These are phyloP conservation scores for Albula glossodonta DNA, from an alignment of 2,113 vertebrate genomes.

Conservation along the genomic window DNA sequence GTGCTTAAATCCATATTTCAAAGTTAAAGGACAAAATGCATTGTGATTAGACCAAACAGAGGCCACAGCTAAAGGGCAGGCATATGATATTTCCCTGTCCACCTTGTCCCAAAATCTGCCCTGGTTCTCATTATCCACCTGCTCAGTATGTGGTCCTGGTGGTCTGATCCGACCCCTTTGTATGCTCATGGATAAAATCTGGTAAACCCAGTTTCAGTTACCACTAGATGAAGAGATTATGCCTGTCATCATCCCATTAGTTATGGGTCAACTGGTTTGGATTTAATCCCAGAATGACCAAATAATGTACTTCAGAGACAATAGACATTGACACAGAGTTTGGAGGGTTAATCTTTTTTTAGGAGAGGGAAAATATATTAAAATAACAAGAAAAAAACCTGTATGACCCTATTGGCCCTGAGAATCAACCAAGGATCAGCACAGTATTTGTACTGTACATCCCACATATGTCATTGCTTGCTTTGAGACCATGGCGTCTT, in stretches of 20 bases:
- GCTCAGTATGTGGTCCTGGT: neutral
- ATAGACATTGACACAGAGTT: neutral
- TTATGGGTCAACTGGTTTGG: slow-evolving; percentile 59
- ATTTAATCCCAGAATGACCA: slow-evolving; percentile 41
- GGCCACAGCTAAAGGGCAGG: neutral
- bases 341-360: slow-evolving; percentile 9
- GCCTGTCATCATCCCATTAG: slow-evolving; percentile 58
- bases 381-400: slow-evolving; percentile 2
- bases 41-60: neutral
- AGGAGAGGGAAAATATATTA: neutral
- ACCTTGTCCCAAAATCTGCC: neutral
- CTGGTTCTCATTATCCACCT: slow-evolving; percentile 4
- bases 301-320: neutral
- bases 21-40: neutral
- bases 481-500: neutral
- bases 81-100: neutral
- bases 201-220: slow-evolving; percentile 59
- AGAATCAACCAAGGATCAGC: neutral
- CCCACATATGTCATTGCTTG: neutral
- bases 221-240: slow-evolving; percentile 55
- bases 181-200: slow-evolving; percentile 32
- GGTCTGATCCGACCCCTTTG: neutral
- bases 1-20: neutral
- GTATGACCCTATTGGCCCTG: neutral
- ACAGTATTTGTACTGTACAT: neutral